A percentile compares a stretch with the other conserved stretches of the same genome.
Conservation (phyloP, 2,888 invertebrate genomes). For the Yponomeuta evonymella region DNA sequence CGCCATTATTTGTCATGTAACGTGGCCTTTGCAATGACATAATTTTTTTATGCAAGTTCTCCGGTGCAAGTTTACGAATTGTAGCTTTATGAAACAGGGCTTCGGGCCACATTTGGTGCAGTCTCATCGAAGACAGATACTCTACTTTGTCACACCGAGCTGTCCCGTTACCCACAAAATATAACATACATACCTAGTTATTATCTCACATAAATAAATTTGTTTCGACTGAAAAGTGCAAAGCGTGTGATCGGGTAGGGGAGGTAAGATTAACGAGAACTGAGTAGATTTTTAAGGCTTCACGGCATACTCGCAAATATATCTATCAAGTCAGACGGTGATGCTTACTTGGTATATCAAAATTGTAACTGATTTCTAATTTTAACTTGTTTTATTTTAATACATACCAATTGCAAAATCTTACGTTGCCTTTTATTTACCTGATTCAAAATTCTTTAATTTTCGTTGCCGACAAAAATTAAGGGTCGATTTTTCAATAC, state of each 20-base stretch:
- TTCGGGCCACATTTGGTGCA: no score
- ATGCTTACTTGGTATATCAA: background rate
- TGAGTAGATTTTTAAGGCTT: conserved; percentile 26
- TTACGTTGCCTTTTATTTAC: no score
- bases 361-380: no score
- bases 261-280: conserved; percentile 33
- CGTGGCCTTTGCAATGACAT: no score
- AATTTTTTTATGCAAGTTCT: no score
- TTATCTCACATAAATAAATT: conserved; percentile 20
- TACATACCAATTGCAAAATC: background rate
- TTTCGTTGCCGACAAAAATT: background rate
- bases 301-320: background rate
- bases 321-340: background rate
- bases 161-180: background rate
- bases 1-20: no score
- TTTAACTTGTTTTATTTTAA: background rate
- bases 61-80: no score
- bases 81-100: no score
- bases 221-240: conserved; percentile 51
- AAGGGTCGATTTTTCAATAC: no score
- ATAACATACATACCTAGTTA: background rate
- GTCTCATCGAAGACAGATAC: background rate
- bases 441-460: background rate
- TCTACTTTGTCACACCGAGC: background rate
- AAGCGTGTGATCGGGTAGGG: conserved; percentile 40